Base-by-base conservation (phyloP, 2,113 vertebrate species). In the Silurus glanis region DNA sequence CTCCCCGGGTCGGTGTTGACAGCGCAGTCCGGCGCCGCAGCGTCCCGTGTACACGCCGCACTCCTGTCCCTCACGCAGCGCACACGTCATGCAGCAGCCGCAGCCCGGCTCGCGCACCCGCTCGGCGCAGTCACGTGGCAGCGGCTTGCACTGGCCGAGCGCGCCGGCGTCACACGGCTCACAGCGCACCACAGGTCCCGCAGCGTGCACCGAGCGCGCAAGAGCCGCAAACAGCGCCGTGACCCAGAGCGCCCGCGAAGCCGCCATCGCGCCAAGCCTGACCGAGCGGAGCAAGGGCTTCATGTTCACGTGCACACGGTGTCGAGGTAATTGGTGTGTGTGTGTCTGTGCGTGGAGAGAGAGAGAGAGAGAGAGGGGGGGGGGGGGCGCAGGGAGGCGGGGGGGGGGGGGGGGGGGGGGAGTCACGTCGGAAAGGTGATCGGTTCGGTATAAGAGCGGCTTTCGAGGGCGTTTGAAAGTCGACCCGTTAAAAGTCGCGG, bases 31-130 rank as follows among this genome's bases (percentile, higher is more conserved):
- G 4, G 94, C 88, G 79, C 97, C 96, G 89, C 98, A 99, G 92
- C 97, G 96, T 90, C 97, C 97, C 3, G 96, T 99, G 94, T 99
- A 99, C 89, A 98, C 96, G 86, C 97, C 97, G 92, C 98, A 99
- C 45, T 93, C 86, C 81, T 94, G 94, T 69, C 97, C 97, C 64
- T 92, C 91, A 1, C 80, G 92, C 82, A 97, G 94, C 78, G 97
- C 97, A 92, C 97, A 99, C 75, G 97, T 97, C 93, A 95, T 86
- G 93, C 97, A 99, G 94, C 97, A 99, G 90, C 97, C 97, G 89
- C 97, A 99, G 88, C 97, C 97, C 0, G 97, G 97, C 92, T 98
- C 97, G 76, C 95, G 94, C 87, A 97, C 96, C 86, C 91, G 89
- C 92, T 98, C 97, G 8, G 93, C 69, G 91, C 97, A 98, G 83